These are phyloP conservation scores for Xylota sylvarum DNA, from an alignment of 2,888 invertebrate species.

Conservation along the genomic window DNA sequence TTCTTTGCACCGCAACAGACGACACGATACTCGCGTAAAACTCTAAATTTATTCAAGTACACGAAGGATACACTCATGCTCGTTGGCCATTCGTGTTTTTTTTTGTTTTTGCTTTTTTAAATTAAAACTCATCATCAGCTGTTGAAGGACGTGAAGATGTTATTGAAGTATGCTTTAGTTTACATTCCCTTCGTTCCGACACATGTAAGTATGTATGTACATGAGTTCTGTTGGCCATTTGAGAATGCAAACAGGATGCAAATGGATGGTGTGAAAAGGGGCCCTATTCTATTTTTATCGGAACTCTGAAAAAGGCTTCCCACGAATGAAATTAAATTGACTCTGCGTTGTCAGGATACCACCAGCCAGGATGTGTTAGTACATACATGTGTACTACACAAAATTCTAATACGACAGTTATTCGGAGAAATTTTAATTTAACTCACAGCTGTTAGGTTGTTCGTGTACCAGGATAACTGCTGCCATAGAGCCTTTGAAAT, in stretches of 20 bases:
- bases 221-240: slow-evolving; percentile 1
- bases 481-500: slow-evolving; percentile 12
- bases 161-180: slow-evolving; percentile 28
- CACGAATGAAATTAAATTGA: slow-evolving; percentile 27
- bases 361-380: slow-evolving; percentile 2
- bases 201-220: not conserved
- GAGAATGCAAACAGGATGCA: slow-evolving; percentile 35
- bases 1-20: slow-evolving; percentile 1
- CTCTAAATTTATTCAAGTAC: slow-evolving; percentile 59
- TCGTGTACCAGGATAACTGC: not conserved
- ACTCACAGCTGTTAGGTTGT: slow-evolving; percentile 21
- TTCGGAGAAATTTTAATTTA: slow-evolving; percentile 30
- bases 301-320: slow-evolving; percentile 8
- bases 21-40: slow-evolving; percentile 42
- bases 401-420: not conserved
- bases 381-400: not conserved
- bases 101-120: slow-evolving; percentile 10
- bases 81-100: slow-evolving; percentile 17
- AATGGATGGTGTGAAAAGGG: slow-evolving; percentile 3
- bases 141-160: slow-evolving; percentile 38
- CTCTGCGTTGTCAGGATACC: not conserved
- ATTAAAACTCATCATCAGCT: slow-evolving; percentile 42
- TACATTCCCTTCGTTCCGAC: not conserved
- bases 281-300: not conserved
- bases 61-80: slow-evolving; percentile 47